Evolutionary conservation across 2,888 invertebrate genomes (phyloP).

Genomic region (Andrena flavipes): DNA sequence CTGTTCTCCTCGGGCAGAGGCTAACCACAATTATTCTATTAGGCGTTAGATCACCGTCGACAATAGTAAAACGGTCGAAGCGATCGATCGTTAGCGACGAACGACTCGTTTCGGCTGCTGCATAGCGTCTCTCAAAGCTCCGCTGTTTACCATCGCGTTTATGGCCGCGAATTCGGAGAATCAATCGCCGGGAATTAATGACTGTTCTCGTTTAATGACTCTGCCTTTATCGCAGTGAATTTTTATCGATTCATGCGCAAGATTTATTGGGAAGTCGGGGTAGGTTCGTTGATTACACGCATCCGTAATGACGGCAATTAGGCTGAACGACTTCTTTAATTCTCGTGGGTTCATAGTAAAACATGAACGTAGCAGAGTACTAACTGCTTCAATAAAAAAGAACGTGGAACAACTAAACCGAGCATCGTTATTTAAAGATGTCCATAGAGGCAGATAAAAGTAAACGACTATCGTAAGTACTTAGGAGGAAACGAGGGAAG

Average conservation of each 20-base stretch:
- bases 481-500: too few species aligned
- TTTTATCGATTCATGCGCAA: conserved; percentile 1
- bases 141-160: conserved; percentile 18
- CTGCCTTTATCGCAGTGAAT: not conserved
- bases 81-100: conserved; percentile 49
- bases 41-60: conserved; percentile 71
- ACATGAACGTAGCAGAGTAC: too few species aligned
- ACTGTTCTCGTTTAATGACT: not conserved
- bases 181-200: conserved; percentile 27
- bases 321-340: too few species aligned
- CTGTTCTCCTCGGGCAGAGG: conserved; percentile 57
- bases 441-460: too few species aligned
- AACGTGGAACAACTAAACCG: too few species aligned
- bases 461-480: too few species aligned
- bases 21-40: conserved; percentile 70
- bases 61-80: conserved; percentile 52
- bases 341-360: too few species aligned
- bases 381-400: too few species aligned
- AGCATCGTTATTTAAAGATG: too few species aligned
- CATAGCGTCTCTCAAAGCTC: not conserved
- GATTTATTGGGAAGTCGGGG: not conserved
- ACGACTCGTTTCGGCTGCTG: not conserved
- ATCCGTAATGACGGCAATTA: not conserved
- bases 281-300: not conserved
- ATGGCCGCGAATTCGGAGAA: conserved; percentile 1